Percentiles rank a stretch among this genome's conserved stretches.
Conservation (phyloP, 2,113 vertebrate species). For the Tringa solitaria region DNA sequence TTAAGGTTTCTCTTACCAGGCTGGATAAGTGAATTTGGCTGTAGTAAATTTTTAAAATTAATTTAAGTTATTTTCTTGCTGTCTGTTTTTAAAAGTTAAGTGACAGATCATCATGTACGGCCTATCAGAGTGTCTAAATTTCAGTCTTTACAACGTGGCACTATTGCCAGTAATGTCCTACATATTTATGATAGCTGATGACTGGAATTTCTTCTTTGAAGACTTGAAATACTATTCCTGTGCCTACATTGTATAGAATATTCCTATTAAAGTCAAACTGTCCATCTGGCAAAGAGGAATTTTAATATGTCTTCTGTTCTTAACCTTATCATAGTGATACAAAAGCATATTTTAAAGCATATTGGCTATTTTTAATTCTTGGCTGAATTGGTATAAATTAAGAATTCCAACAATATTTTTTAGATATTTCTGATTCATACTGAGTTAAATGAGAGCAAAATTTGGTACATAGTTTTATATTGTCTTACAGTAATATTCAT, state of each 20-base stretch:
- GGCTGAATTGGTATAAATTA: neutral
- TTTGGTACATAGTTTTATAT: neutral
- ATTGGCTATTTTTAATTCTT: neutral
- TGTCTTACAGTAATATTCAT: neutral
- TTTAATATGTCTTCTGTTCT: neutral
- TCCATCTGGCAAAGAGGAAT: neutral
- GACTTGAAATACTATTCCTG: neutral
- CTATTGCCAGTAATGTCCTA: neutral
- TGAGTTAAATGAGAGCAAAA: neutral
- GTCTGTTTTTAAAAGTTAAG: neutral
- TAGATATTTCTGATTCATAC: neutral
- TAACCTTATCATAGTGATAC: neutral
- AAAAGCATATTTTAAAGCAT: neutral
- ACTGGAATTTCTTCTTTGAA: neutral
- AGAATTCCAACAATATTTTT: neutral
- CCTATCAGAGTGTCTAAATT: neutral
- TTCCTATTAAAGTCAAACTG: neutral
- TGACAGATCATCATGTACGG: neutral
- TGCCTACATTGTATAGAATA: neutral
- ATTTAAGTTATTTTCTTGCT: neutral
- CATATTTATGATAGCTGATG: neutral
- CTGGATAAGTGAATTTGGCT: neutral
- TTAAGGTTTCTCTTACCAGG: neutral
- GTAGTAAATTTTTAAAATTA: neutral
- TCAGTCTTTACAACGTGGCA: neutral